phyloP scores from a whole-genome alignment of 2,888 invertebrate genomes.

The Drosophila subquinaria region DNA sequence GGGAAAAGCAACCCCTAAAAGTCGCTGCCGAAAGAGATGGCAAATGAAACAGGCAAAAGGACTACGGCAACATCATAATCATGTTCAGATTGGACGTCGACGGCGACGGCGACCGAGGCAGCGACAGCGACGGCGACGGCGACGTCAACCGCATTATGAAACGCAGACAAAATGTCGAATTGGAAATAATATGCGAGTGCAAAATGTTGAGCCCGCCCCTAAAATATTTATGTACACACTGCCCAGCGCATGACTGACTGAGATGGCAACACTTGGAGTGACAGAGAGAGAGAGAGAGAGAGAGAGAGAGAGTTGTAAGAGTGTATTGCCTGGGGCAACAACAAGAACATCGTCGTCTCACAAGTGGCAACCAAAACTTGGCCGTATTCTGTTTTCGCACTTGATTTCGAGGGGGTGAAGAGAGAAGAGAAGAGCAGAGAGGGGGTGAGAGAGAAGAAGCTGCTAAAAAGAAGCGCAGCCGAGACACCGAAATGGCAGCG shows the following conservation, averaged over 20 bases:
- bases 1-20: constrained; percentile 28
- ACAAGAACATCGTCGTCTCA: constrained; percentile 19
- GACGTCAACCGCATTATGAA: constrained; percentile 73
- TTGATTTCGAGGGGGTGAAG: constrained; percentile 48
- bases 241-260: constrained; percentile 9
- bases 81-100: constrained; percentile 65
- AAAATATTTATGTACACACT: constrained; percentile 81
- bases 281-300: constrained; percentile 2
- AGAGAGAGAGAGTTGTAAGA: constrained; percentile 1
- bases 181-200: constrained; percentile 70
- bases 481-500: constrained; percentile 81
- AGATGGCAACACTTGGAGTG: constrained; percentile 10
- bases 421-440: background rate
- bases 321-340: constrained; percentile 56
- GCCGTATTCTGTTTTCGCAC: constrained; percentile 74
- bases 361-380: constrained; percentile 71
- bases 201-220: constrained; percentile 81
- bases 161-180: constrained; percentile 84
- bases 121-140: constrained; percentile 21
- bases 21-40: constrained; percentile 58
- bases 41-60: constrained; percentile 68
- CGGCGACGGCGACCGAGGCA: constrained; percentile 12
- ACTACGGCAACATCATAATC: constrained; percentile 69
- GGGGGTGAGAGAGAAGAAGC: background rate
- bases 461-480: constrained; percentile 50